Evolutionary conservation across 2,888 invertebrate genomes (phyloP).

Genomic region (Tenthredo distinguenda): DNA sequence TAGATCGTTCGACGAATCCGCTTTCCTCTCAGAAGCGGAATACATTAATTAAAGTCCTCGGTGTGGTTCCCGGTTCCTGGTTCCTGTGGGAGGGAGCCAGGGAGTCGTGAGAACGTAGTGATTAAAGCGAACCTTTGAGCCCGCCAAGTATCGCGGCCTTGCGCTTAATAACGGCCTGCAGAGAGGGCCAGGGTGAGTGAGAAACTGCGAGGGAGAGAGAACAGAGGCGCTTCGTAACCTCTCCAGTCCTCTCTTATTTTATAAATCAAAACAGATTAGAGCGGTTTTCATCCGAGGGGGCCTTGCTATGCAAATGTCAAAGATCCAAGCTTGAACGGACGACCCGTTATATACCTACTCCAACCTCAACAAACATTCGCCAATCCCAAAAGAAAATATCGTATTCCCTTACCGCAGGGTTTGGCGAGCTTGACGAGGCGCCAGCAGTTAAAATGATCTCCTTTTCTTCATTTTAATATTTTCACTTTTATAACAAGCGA

Average conservation of each 20-base stretch:
- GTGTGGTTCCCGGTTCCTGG: constrained; percentile 51
- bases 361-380: constrained; percentile 53
- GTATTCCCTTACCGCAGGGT: constrained; percentile 31
- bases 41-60: constrained; percentile 52
- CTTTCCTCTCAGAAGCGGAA: constrained; percentile 47
- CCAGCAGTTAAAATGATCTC: constrained; percentile 14
- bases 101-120: constrained; percentile 52
- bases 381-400: constrained; percentile 54
- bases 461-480: not conserved
- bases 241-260: constrained; percentile 54
- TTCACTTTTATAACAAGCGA: not conserved
- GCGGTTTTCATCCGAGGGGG: constrained; percentile 52
- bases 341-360: constrained; percentile 41
- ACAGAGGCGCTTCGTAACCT: constrained; percentile 39
- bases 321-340: constrained; percentile 46
- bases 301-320: constrained; percentile 52
- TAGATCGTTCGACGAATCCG: constrained; percentile 40
- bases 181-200: constrained; percentile 29
- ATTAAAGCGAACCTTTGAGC: constrained; percentile 52
- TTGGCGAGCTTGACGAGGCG: not conserved
- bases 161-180: constrained; percentile 51
- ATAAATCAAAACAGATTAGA: constrained; percentile 55
- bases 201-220: constrained; percentile 26
- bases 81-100: constrained; percentile 46
- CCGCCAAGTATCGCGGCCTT: constrained; percentile 52